Evolutionary conservation across 2,113 vertebrate species (phyloP), one percentile per base, ranked within the genome.

Genomic region (Platysteira castanea): DNA sequence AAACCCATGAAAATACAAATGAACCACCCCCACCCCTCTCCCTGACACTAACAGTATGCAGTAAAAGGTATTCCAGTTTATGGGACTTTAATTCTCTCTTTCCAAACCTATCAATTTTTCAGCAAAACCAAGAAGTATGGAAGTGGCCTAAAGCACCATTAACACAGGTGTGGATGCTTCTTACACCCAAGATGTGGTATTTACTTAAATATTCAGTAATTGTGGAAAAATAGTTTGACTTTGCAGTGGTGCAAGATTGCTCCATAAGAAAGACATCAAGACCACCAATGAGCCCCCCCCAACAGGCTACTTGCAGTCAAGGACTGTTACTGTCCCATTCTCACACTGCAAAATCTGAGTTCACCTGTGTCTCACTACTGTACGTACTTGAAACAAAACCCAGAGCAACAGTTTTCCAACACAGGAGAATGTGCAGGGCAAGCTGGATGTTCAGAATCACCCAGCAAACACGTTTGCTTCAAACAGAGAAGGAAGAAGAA

Each of bases 391-490:
- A 33, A 77, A 93, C 28, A 71, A 59, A 54, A 24, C 23, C 54
- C 49, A 56, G 19, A 56, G 28, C 6, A 54, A 7, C 23, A 26
- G 15, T 47, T 67, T 33, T 28, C 49, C 83, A 68, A 6, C 1
- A 28, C 50, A 84, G 52, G 42, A 47, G 41, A 71, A 68, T 0
- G 6, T 12, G 42, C 50, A 31, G 44, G 47, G 28, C 75, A 53
- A 68, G 57, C 13, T 7, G 3, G 3, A 31, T 11, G n/a, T 3
- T 61, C 31, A 23, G 1, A 4, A 35, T 20, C 8, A 0, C n/a
- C 54, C 46, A 8, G 24, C 1, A 26, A 27, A 18, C 41, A 67
- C 0, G 0, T 3, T 39, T 33, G 44, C 30, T 47, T 46, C 52
- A 9, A 31, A 42, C 14, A 24, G 9, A 10, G 41, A 59, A 75